phyloP scores from a whole-genome alignment of 2,113 vertebrate species.

The Rhadina sibilatrix region DNA sequence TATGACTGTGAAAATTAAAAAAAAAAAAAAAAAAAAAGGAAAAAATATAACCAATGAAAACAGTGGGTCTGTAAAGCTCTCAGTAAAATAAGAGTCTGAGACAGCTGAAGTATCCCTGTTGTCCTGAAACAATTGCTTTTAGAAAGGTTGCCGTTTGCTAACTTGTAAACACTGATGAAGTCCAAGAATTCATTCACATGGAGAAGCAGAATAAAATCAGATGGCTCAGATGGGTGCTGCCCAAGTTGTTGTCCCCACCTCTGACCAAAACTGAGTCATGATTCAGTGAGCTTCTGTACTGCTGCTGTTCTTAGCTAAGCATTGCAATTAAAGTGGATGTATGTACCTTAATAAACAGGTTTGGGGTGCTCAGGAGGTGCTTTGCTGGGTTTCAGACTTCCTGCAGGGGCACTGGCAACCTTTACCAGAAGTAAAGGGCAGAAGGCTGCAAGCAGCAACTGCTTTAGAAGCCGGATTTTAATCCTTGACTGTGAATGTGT shows the following conservation, averaged over 20 bases:
- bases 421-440: not conserved
- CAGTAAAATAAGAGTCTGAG: not conserved
- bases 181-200: not conserved
- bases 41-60: not conserved
- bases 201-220: conserved; percentile 11
- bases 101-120: not conserved
- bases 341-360: not conserved
- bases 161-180: not conserved
- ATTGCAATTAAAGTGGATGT: not conserved
- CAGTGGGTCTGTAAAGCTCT: not conserved
- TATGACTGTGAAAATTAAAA: not conserved
- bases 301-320: not conserved
- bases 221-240: not conserved
- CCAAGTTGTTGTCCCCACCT: not conserved
- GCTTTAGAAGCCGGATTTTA: not conserved
- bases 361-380: not conserved
- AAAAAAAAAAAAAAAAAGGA: not conserved
- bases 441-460: not conserved
- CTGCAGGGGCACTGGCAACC: not conserved
- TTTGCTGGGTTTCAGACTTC: not conserved
- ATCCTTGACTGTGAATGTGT: not conserved
- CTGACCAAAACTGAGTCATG: not conserved
- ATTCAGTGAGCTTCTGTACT: not conserved
- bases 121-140: not conserved
- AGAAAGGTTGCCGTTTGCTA: not conserved